These are phyloP conservation scores for Corythaeola cristata DNA, from an alignment of 2,113 vertebrate genomes.

Conservation along the genomic window DNA sequence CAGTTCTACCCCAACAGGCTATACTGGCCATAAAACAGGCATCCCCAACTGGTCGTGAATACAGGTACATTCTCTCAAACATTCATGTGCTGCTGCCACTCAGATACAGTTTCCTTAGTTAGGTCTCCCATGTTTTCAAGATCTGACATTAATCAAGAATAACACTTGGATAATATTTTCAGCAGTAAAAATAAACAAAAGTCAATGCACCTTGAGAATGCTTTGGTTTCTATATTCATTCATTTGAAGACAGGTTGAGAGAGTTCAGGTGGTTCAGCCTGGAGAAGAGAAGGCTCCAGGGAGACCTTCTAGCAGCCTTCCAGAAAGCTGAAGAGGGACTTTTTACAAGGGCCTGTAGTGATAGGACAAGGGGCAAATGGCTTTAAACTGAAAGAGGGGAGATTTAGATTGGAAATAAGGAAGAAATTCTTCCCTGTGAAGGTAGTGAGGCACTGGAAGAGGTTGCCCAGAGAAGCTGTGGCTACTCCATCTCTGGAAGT, in stretches of 20 bases:
- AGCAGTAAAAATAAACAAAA: neutral
- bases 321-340: too few species aligned
- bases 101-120: neutral
- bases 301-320: too few species aligned
- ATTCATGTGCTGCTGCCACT: neutral
- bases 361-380: too few species aligned
- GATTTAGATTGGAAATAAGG: too few species aligned
- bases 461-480: too few species aligned
- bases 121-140: neutral
- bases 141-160: neutral
- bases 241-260: neutral
- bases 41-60: rapidly evolving
- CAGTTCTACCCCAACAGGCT: neutral
- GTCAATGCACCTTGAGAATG: neutral
- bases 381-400: too few species aligned
- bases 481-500: too few species aligned
- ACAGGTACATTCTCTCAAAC: neutral
- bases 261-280: too few species aligned
- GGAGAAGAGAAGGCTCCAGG: too few species aligned
- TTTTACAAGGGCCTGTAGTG: too few species aligned
- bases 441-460: too few species aligned
- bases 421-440: too few species aligned
- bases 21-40: neutral
- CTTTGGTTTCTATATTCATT: neutral
- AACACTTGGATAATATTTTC: neutral